phyloP scores from a whole-genome alignment of 2,888 invertebrate genomes.

The Halocaridina rubra region DNA sequence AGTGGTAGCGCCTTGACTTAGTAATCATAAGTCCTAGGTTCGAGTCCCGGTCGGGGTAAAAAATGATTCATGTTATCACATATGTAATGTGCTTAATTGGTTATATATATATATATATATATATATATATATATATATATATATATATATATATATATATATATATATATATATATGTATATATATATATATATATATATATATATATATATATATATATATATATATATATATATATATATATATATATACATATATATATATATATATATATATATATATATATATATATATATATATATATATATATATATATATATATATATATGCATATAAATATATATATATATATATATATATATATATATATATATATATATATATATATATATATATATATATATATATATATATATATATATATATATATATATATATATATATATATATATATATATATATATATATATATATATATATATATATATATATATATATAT shows the following conservation, averaged over 20 bases:
- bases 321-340: not conserved
- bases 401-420: not conserved
- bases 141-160: not conserved
- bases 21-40: too few species aligned
- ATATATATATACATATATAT: not conserved
- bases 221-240: slow-evolving; percentile 2
- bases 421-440: not conserved
- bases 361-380: slow-evolving; percentile 3
- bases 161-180: not conserved
- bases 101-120: not conserved
- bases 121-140: not conserved
- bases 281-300: not conserved
- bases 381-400: not conserved
- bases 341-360: not conserved
- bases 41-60: too few species aligned
- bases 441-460: slow-evolving; percentile 7
- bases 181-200: not conserved
- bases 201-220: not conserved
- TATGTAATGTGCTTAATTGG: too few species aligned
- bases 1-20: too few species aligned
- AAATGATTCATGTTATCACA: too few species aligned
- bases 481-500: slow-evolving; percentile 22
- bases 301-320: not conserved
- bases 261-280: not conserved
- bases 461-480: not conserved